Percentiles rank a stretch among this genome's conserved stretches.
phyloP scores from a whole-genome alignment of 2,113 vertebrate genomes.

The Hyperopisus bebe region DNA sequence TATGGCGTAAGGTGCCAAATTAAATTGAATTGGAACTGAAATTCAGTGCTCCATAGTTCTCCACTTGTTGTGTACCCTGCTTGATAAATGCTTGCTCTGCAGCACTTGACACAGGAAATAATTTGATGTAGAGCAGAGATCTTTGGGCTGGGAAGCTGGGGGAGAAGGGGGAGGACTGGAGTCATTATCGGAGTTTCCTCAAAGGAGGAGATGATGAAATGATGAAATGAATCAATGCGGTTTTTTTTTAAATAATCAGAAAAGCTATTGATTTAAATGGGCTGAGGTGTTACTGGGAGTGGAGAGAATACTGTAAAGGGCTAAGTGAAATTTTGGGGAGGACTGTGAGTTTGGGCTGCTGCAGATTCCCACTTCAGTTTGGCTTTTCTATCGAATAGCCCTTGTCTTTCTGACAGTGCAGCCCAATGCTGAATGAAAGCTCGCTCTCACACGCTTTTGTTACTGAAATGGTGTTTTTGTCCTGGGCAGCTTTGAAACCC shows the following conservation, averaged over 20 bases:
- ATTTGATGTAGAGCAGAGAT: neutral
- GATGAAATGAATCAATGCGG: neutral
- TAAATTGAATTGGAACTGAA: neutral
- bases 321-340: neutral
- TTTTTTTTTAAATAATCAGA: neutral
- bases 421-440: neutral
- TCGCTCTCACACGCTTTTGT: neutral
- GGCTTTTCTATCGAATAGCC: neutral
- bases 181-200: neutral
- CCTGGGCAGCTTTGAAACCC: neutral
- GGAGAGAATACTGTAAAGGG: neutral
- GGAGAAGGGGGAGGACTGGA: neutral
- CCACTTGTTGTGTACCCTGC: neutral
- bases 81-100: neutral
- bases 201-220: neutral
- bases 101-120: slow-evolving; percentile 7
- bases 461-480: neutral
- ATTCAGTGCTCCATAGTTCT: neutral
- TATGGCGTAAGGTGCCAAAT: neutral
- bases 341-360: neutral
- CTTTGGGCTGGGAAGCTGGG: neutral
- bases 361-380: neutral
- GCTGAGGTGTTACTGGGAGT: neutral
- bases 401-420: neutral
- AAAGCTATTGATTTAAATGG: neutral